Evolutionary conservation across 2,888 invertebrate species (phyloP), one percentile per base, ranked within the genome.

Genomic region (Polymixis flavicincta): DNA sequence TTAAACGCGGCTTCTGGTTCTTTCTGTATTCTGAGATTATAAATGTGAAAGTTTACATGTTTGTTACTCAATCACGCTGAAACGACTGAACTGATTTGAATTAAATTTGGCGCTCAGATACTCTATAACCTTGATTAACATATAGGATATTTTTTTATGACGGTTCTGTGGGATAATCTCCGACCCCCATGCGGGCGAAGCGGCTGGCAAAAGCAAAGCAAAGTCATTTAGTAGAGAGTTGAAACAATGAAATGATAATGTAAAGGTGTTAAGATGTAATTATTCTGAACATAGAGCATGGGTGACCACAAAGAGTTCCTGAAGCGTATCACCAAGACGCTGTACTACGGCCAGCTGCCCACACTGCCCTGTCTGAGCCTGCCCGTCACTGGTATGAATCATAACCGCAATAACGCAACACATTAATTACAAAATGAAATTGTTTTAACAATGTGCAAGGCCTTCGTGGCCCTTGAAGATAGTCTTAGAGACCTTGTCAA

Each of bases 341-440:
- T 99, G 69, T 99, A 99, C 93, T 99, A 98, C 95, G 98, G 99
- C 76, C 97, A 97, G 91, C 96, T 98, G 80, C 98, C 98, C n/a
- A 95, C 96, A 74, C 97, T 97, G 79, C 98, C 97, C 84, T 97
- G 98, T 82, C 96, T 98, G 83, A 98, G 98, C 91, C 95, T 98
- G 80, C 98, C 98, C 78, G 97, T 99, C 88, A 97, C 98, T 96
- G 98, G 98, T 98, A 94, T 93, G 96, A 77, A 61, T 48, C 19
- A 61, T 52, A 64, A 74, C 19, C 68, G 7, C n/a, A 54, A 55
- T 57, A 52, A 63, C 19, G 50, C 22, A 50, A 32, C 13, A 22
- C 4, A 28, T 28, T 11, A 25, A 73, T n/a, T 48, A 37, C 13
- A 22, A 57, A 72, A 42, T 50, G 8, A 37, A n/a, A 25, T 52